Base-by-base conservation (phyloP, 2,797 vertebrate species). In the Ara ararauna region DNA sequence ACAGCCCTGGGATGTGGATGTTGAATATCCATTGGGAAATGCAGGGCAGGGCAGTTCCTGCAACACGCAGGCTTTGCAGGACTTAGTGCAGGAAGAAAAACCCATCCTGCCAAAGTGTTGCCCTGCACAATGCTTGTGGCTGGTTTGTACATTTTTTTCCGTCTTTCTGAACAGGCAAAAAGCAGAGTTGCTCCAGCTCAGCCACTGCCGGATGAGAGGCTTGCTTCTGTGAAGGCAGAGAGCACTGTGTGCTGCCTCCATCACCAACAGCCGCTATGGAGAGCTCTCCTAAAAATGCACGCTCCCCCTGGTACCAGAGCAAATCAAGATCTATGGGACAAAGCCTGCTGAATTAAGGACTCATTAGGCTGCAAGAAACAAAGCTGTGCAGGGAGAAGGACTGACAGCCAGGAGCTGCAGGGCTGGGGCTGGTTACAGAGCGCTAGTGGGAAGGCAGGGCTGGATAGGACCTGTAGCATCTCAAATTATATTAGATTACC, bases 251-350 rank as follows among this genome's bases (percentile, higher is more conserved):
- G 42, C 71, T 21, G 21, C 30, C 60, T 89, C 45, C 45, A 5
- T 0, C 74, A 5, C 80, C 50, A 26, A 4, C 40, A 78, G 77
- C 62, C 9, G 4, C 75, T 22, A 3, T 3, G 1, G 29, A 85
- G 70, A 81, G 50, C 65, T 20, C 77, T 53, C 65, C 58, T 21
- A 11, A 26, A 82, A 83, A 79, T 42, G 32, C 77, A 18, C 40
- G 8, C 51, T 85, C 87, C 85, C 47, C 22, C 27, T 7, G 0
- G 10, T 45, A 14, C 38, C 7, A 40, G 91, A 87, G 85, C 79
- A 95, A 96, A 97, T 97, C 61, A 96, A 96, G 93, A 97, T 94
- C 60, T 94, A 91, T 95, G 89, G 95, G 93, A 88, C 85, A 54
- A 44, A 94, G 87, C 60, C 54, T 79, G 78, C 3, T 6, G 93